Base-by-base conservation (phyloP, 2,797 vertebrate species). In the Pogoniulus pusillus region DNA sequence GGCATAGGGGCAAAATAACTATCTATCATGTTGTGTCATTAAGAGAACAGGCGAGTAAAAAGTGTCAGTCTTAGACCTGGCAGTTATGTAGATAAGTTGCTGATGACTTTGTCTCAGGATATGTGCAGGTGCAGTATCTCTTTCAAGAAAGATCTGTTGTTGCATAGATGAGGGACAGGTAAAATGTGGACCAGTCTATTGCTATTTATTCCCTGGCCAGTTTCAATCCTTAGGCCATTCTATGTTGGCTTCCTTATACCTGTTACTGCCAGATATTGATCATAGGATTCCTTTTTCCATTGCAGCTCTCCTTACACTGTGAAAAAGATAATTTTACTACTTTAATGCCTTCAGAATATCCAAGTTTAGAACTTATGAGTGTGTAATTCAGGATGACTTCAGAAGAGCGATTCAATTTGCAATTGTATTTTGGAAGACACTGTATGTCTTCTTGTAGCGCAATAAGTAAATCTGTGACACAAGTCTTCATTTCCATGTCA, bases 101-200 rank as follows among this genome's bases (percentile, higher is more conserved):
- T 85, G 66, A 69, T 96, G 85, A 92, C 62, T 59, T 85, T 82
- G 72, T 94, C 85, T 78, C 63, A 55, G 68, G 68, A 60, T 93
- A 93, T 59, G 41, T 41, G 64, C 75, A 60, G 45, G 43, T 89
- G 47, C 73, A 75, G 82, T 93, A 89, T 95, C 55, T 92, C 66
- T 91, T 91, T 94, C 88, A 81, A 65, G 73, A 60, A 96, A 95
- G 87, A 86, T 89, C 85, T 88, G 85, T 89, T 90, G 75, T 69
- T 57, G 45, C 2, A 1, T 30, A 83, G 41, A 70, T 3, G 8
- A 64, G 51, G 65, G 69, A 53, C 79, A 91, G 74, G 73, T 90
- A 78, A 89, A 88, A 89, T 89, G 81, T 57, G 71, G 93, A 77
- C 30, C 12, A 35, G 30, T 84, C 64, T 72, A 45, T 72, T 83